Evolutionary conservation across 2,113 vertebrate genomes (phyloP).

Genomic region (cattle (Bos taurus)): ARS-UCD2.0 NC_037347.1:27611001-27611500

Average conservation of each 20-base stretch:
- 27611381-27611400: too few species aligned
- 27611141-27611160: background rate
- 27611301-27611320: background rate
- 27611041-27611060: background rate
- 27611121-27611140: background rate
- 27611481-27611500: too few species aligned
- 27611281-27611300: background rate
- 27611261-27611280: background rate
- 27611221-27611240: background rate
- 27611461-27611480: too few species aligned
- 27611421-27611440: too few species aligned
- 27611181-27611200: background rate
- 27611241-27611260: background rate
- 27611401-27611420: too few species aligned
- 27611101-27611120: background rate
- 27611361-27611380: background rate
- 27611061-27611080: accelerated
- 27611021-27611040: background rate
- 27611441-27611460: too few species aligned
- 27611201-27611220: background rate
- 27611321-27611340: background rate
- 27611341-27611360: background rate
- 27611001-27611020: background rate
- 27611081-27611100: background rate
- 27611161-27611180: background rate